phyloP scores from a whole-genome alignment of 2,888 invertebrate species.

The Sarcophaga variegata region DNA sequence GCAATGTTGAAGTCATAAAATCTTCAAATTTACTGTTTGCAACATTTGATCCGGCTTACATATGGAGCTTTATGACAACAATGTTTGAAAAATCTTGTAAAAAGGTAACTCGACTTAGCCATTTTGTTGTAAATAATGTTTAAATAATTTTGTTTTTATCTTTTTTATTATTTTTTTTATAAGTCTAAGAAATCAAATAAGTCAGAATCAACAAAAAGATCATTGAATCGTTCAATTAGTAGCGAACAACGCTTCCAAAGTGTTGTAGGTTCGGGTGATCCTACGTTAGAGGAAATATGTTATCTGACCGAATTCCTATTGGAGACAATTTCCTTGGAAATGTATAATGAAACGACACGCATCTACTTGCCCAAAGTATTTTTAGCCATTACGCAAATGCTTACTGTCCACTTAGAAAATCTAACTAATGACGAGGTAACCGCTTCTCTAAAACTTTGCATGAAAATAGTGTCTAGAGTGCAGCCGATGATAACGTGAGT shows the following conservation, averaged over 20 bases:
- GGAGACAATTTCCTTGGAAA: slow-evolving; percentile 89
- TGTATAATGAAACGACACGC: slow-evolving; percentile 89
- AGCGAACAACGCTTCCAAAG: slow-evolving; percentile 75
- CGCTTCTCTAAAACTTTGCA: slow-evolving; percentile 86
- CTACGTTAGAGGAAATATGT: slow-evolving; percentile 87
- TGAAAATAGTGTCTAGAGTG: slow-evolving; percentile 88
- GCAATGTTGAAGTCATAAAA: slow-evolving; percentile 88
- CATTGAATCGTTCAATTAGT: slow-evolving; percentile 61
- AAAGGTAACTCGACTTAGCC: slow-evolving; percentile 69
- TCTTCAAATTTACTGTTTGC: slow-evolving; percentile 92
- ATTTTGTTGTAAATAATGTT: no score
- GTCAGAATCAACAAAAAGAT: slow-evolving; percentile 55
- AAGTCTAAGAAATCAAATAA: slow-evolving; percentile 73
- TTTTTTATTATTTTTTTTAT: no score
- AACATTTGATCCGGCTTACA: slow-evolving; percentile 91
- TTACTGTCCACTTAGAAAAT: slow-evolving; percentile 84
- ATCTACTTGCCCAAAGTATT: slow-evolving; percentile 90
- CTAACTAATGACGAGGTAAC: slow-evolving; percentile 84
- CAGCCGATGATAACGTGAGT: slow-evolving; percentile 85
- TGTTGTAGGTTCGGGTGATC: slow-evolving; percentile 85
- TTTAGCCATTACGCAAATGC: slow-evolving; percentile 85
- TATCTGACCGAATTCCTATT: slow-evolving; percentile 88
- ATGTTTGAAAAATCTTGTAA: slow-evolving; percentile 85
- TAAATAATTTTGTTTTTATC: no score
- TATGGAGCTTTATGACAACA: slow-evolving; percentile 90